phyloP scores from a whole-genome alignment of 2,888 invertebrate species.

The Rhamnusium bicolor region DNA sequence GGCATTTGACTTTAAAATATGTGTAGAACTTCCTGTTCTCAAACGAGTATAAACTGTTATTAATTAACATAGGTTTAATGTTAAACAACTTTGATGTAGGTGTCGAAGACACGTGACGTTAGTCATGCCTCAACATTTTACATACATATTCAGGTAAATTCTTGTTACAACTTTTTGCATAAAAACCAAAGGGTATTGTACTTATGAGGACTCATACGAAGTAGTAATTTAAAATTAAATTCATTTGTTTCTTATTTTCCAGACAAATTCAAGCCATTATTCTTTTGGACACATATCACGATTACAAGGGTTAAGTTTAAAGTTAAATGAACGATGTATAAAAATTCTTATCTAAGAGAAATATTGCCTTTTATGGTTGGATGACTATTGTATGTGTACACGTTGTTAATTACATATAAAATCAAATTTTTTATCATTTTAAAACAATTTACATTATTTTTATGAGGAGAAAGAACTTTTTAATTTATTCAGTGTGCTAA shows the following conservation, averaged over 20 bases:
- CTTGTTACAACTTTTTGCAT: neutral
- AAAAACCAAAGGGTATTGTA: constrained; percentile 4
- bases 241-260: constrained; percentile 22
- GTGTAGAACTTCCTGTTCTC: constrained; percentile 4
- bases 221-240: constrained; percentile 20
- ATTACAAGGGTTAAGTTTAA: constrained; percentile 16
- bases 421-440: neutral
- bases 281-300: neutral
- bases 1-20: constrained; percentile 6
- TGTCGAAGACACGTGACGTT: neutral
- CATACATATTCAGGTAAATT: constrained; percentile 4
- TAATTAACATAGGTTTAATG: constrained; percentile 7
- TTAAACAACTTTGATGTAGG: neutral
- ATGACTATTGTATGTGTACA: neutral
- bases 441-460: neutral
- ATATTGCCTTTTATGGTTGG: neutral
- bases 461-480: neutral
- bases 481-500: neutral
- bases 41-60: constrained; percentile 3
- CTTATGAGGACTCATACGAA: neutral
- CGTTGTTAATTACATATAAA: neutral
- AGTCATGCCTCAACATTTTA: neutral
- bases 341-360: neutral
- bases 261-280: constrained; percentile 1
- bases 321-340: constrained; percentile 12